phyloP scores from a whole-genome alignment of 1,140 invertebrate genomes.

The Hyles euphorbiae region DNA sequence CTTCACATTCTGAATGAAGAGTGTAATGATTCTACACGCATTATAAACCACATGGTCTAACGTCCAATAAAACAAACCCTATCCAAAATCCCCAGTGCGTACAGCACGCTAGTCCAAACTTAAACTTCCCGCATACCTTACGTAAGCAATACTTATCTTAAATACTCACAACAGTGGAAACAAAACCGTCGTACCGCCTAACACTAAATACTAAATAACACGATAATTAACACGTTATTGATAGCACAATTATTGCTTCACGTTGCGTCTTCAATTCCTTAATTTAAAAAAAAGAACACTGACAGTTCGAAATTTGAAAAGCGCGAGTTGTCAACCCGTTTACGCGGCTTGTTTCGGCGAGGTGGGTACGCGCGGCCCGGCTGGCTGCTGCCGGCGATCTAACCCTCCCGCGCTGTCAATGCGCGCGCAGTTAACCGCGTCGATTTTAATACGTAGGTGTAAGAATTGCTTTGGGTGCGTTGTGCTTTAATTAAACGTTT shows the following conservation, averaged over 20 bases:
- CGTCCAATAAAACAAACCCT: conserved; percentile 5
- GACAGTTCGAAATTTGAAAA: conserved; percentile 35
- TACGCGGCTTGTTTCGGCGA: conserved; percentile 31
- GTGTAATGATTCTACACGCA: no score
- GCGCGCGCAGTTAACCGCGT: conserved; percentile 55
- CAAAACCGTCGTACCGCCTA: conserved; percentile 8
- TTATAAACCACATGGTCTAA: background rate
- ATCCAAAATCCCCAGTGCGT: background rate
- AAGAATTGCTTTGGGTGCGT: conserved; percentile 32
- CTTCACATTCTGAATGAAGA: no score
- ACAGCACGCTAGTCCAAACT: background rate
- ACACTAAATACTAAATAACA: conserved; percentile 12
- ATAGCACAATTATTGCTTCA: conserved; percentile 8
- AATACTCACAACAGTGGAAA: conserved; percentile 40
- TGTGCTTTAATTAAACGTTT: conserved; percentile 33
- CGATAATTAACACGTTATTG: conserved; percentile 43
- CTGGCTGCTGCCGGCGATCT: conserved; percentile 63
- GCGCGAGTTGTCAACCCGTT: conserved; percentile 43
- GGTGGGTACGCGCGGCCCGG: conserved; percentile 54
- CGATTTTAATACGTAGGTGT: conserved; percentile 69
- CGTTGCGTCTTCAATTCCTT: conserved; percentile 41
- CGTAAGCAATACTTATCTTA: conserved; percentile 25
- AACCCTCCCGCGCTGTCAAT: conserved; percentile 35
- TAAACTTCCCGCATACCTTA: conserved; percentile 10
- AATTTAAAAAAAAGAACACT: conserved; percentile 8